Evolutionary conservation across 35 echinoderm and acorn worm genomes (phyloP), one percentile per base, ranked within the genome.

Genomic region (Eucidaris tribuloides): DNA sequence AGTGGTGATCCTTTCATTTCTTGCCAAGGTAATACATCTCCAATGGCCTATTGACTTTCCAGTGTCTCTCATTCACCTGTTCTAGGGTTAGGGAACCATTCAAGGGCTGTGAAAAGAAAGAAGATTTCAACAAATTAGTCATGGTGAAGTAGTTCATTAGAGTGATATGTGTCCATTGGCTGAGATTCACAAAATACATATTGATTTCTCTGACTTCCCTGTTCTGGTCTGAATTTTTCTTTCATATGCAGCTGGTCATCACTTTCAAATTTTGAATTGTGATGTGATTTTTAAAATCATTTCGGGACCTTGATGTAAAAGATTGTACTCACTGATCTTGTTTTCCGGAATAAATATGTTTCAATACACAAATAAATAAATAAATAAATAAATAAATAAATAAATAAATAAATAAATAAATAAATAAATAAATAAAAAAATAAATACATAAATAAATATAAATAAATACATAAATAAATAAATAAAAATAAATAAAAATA

Each of bases 51-150:
- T 81, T 84, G 15, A 90, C 78, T 70, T 92, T 92, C 86, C 90
- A 99, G 54, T 99, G 83, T 56, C 77, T 90, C 61, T 99, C 95
- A 45, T 99, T 92, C 31, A 99, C 96, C 28, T 99, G 96, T 56
- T 99, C 96, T 33, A 99, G 77, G 2, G 83, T 90, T 35, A 60
- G 85, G 64, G 36, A 72, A 30, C 96, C 96, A 72, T 59, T 80
- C 37, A 99, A 58, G 20, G 65, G 55, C 96, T 97, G 63, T 31
- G 55, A 85, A 55, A 71, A 62, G 44, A 79, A 42, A 74, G 61
- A 49, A 44, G 39, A 52, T 56, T 19, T 71, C 27, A 49, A 84
- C 4, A 77, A 33, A 23, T 19, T n/a, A 20, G 17, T 28, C 33
- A 49, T 66, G 1, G 13, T 32, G 33, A 4, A 22, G 15, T 24